Evolutionary conservation across 2,888 invertebrate species (phyloP), one percentile per base, ranked within the genome.

Genomic region (Euproctis similis): DNA sequence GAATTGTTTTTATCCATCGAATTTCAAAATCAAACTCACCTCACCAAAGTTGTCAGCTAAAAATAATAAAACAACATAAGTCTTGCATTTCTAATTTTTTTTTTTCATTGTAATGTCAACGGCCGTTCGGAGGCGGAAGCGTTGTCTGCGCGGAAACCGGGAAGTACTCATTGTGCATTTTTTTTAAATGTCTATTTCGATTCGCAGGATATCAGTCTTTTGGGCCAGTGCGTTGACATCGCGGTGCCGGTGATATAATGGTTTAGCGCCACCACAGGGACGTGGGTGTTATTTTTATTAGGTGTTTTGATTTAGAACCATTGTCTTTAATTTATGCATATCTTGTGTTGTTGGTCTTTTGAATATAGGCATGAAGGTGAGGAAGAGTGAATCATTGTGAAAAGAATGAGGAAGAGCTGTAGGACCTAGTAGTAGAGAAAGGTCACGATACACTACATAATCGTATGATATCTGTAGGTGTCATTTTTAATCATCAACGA

Each of bases 171-270:
- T 61, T 73, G 69, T 74, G 76, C 68, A 72, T 77, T 72, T 73
- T 65, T 62, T 69, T 59, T 23, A 22, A n/a, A n/a, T 56, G 59
- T 67, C 73, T 75, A 72, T 78, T 75, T 73, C 57, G 41, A 64
- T 76, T 72, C 63, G 72, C 77, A 80, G 81, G 82, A 81, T 70
- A 72, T 70, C 59, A 58, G 48, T 46, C 46, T 51, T 65, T 69
- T 57, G 46, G 51, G 30, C 7, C 39, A 37, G 59, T 44, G 21
- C 61, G 33, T 51, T 65, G 65, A 63, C 64, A 24, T 48, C 34
- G 36, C 29, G 31, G 36, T 42, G 32, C 34, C 39, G 26, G 31
- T 42, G 35, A 51, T 36, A 43, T 36, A 43, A 45, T 42, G 24
- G 39, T 33, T 46, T 50, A 46, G 40, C 40, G 43, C 48, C 47